Evolutionary conservation across 1,140 invertebrate species (phyloP).

Genomic region (Drosophila obscura): DNA sequence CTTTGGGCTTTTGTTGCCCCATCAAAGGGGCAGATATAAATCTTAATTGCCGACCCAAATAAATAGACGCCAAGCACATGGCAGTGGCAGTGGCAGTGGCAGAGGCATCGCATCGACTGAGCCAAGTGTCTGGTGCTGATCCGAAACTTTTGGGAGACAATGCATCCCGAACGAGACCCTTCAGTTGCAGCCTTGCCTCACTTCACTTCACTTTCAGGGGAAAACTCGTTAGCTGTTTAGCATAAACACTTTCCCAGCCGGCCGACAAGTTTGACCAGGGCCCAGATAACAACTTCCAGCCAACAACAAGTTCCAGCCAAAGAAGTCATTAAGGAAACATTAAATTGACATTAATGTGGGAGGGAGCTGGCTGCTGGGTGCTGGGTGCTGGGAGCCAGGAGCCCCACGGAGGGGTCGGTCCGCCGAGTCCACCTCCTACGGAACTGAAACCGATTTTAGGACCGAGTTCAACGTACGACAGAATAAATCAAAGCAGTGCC

Average conservation of each 20-base stretch:
- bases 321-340: slow-evolving; percentile 83
- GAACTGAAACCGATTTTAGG: slow-evolving; percentile 5
- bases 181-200: no score
- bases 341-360: slow-evolving; percentile 82
- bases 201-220: slow-evolving; percentile 30
- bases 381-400: not conserved
- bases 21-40: slow-evolving; percentile 76
- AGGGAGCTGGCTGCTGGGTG: not conserved
- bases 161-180: slow-evolving; percentile 19
- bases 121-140: slow-evolving; percentile 1
- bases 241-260: slow-evolving; percentile 78
- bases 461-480: slow-evolving; percentile 51
- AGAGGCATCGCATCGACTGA: no score
- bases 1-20: slow-evolving; percentile 72
- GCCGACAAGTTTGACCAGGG: slow-evolving; percentile 71
- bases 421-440: no score
- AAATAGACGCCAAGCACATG: slow-evolving; percentile 72
- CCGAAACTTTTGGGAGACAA: slow-evolving; percentile 25
- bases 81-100: slow-evolving; percentile 18
- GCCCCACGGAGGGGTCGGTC: no score
- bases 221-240: slow-evolving; percentile 82
- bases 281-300: slow-evolving; percentile 66
- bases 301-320: slow-evolving; percentile 65
- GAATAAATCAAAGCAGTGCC: slow-evolving; percentile 68
- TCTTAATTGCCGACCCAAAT: slow-evolving; percentile 83